Conservation (phyloP, 2,113 vertebrate genomes). For the Tapirus terrestris region DNA sequence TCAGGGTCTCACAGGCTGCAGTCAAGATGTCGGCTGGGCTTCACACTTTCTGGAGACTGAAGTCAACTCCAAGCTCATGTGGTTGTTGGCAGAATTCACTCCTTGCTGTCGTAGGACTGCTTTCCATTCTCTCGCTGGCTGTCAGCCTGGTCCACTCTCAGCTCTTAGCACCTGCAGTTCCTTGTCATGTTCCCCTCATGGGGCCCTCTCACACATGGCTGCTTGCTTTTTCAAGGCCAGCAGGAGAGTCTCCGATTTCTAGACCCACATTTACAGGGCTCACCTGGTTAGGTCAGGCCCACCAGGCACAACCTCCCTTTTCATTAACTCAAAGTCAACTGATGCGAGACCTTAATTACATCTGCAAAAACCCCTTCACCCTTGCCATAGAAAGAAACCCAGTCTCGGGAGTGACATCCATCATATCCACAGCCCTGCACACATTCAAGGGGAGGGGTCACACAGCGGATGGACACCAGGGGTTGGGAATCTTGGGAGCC, state of each 20-base stretch:
- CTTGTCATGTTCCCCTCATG: too few relatives aligned
- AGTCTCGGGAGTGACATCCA: neutral
- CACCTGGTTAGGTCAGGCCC: neutral
- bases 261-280: neutral
- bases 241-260: neutral
- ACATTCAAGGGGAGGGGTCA: neutral
- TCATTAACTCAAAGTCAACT: too few relatives aligned
- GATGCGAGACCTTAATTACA: neutral
- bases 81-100: neutral
- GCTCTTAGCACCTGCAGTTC: neutral
- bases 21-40: neutral
- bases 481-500: too few relatives aligned
- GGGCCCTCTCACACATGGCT: accelerated
- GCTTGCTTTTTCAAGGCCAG: neutral
- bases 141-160: accelerated
- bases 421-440: neutral
- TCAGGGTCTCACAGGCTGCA: neutral
- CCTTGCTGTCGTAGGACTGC: neutral
- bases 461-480: accelerated
- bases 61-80: neutral
- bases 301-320: neutral
- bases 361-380: neutral
- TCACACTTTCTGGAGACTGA: neutral
- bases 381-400: neutral
- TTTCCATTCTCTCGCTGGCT: neutral